A percentile compares a stretch with the other conserved stretches of the same genome.
These are phyloP conservation scores for Notocelia uddmanniana DNA, from an alignment of 2,888 invertebrate genomes.

Conservation along the genomic window DNA sequence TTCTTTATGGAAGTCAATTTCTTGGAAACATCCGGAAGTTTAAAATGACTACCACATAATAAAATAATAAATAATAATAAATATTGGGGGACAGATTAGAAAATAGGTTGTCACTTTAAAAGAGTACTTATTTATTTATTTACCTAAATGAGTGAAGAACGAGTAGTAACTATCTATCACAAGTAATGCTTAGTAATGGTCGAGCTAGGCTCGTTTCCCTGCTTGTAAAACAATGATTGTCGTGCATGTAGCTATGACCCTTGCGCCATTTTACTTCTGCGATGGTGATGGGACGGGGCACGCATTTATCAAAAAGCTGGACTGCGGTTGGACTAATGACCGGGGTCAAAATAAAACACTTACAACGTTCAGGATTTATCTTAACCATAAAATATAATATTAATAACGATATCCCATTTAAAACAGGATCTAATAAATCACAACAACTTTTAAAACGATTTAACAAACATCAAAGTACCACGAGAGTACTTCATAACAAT, in stretches of 20 bases:
- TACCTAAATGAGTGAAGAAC: background rate
- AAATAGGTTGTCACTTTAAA: background rate
- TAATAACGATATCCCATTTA: slow-evolving; percentile 58
- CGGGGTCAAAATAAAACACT: slow-evolving; percentile 49
- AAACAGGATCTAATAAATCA: slow-evolving; percentile 58
- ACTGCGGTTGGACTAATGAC: slow-evolving; percentile 36
- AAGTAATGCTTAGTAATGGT: slow-evolving; percentile 4
- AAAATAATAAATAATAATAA: too few species aligned
- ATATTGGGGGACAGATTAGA: too few species aligned
- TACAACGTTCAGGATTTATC: slow-evolving; percentile 53
- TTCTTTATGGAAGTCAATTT: too few species aligned
- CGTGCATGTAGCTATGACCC: background rate
- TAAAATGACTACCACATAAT: too few species aligned
- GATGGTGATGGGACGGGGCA: background rate
- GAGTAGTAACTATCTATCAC: background rate
- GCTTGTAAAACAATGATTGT: background rate
- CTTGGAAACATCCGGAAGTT: too few species aligned
- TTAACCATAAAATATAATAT: slow-evolving; percentile 55
- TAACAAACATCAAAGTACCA: slow-evolving; percentile 47
- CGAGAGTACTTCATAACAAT: slow-evolving; percentile 28
- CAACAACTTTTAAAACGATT: slow-evolving; percentile 54
- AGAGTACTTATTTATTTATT: too few species aligned
- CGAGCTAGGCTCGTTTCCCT: background rate
- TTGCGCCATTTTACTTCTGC: slow-evolving; percentile 7
- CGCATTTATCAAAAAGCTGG: slow-evolving; percentile 39